Evolutionary conservation across 92 coral and sea anemone genomes (phyloP).

Genomic region (Porites evermanni): DNA sequence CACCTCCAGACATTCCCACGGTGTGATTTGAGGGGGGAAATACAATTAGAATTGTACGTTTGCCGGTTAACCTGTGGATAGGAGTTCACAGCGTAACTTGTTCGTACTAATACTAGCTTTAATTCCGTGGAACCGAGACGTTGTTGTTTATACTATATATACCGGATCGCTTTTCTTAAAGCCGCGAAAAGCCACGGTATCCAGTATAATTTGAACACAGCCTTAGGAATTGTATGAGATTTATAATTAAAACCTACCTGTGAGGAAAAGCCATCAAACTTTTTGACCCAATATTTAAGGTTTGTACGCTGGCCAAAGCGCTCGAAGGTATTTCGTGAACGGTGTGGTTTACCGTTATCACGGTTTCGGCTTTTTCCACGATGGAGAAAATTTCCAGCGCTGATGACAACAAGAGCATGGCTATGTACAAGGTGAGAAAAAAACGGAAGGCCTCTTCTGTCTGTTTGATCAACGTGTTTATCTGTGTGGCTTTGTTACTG

Average conservation of each 20-base stretch:
- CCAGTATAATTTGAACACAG: too few relatives aligned
- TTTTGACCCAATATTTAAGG: not conserved
- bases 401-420: conserved; percentile 28
- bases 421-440: conserved; percentile 38
- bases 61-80: not conserved
- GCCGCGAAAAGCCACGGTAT: too few relatives aligned
- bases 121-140: not conserved
- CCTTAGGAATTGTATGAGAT: too few relatives aligned
- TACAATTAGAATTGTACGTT: conserved; percentile 5
- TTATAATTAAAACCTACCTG: not conserved
- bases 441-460: conserved; percentile 40
- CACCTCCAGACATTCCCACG: not conserved
- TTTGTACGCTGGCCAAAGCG: not conserved
- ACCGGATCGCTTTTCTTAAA: too few relatives aligned
- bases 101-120: not conserved
- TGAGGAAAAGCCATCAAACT: conserved; percentile 10
- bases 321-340: conserved; percentile 15
- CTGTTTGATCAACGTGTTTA: conserved; percentile 8
- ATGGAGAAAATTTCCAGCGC: conserved; percentile 48
- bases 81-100: not conserved
- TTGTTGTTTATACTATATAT: too few relatives aligned
- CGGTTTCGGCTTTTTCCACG: conserved; percentile 46
- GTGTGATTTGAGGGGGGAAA: conserved; percentile 21
- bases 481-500: conserved; percentile 13
- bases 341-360: conserved; percentile 29